Evolutionary conservation across 2,113 vertebrate genomes (phyloP).

Genomic region (Gorsachius goisagi): DNA sequence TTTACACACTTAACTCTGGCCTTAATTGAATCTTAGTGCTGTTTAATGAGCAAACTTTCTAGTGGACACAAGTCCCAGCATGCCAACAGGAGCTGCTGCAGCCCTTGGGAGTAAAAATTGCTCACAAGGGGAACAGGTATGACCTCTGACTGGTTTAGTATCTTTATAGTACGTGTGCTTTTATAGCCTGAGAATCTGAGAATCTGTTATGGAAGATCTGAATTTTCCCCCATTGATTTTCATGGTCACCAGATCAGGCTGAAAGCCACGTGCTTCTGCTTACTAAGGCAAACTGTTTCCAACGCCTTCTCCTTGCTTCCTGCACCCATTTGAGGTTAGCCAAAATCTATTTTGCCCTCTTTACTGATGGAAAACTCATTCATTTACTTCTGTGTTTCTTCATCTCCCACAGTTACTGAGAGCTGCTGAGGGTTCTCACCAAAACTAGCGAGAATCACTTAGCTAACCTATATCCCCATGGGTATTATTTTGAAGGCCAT

Average conservation of each 20-base stretch:
- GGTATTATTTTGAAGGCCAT: background rate
- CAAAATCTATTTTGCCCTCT: background rate
- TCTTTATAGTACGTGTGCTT: rapidly evolving
- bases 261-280: background rate
- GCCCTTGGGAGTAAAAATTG: rapidly evolving
- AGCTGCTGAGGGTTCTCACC: background rate
- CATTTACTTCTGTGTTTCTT: background rate
- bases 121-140: background rate
- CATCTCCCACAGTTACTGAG: background rate
- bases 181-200: background rate
- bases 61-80: background rate
- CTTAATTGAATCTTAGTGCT: background rate
- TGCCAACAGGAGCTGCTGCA: background rate
- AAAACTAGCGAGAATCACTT: background rate
- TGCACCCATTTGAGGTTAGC: background rate
- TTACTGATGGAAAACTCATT: background rate
- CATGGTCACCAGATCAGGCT: no score
- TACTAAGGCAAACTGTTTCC: no score
- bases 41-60: background rate
- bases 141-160: rapidly evolving
- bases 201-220: background rate
- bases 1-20: background rate
- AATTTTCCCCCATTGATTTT: background rate
- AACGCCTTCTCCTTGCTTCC: no score
- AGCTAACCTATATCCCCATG: background rate